Evolutionary conservation across 2,888 invertebrate genomes (phyloP).

Genomic region (Elmis aenea): DNA sequence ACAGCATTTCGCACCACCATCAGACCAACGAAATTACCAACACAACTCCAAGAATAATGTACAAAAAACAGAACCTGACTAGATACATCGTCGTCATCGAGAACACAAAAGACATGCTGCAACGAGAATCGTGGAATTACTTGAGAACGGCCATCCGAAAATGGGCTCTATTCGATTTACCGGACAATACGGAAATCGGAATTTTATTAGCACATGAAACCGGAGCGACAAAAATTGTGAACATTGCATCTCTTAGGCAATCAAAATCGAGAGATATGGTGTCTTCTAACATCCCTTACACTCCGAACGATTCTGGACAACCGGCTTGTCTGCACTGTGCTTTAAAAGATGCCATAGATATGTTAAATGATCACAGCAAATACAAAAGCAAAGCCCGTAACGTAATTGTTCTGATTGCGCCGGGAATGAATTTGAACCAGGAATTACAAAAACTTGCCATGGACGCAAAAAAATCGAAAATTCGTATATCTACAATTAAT

Average conservation of each 20-base stretch:
- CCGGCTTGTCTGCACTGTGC: conserved; percentile 50
- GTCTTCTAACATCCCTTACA: conserved; percentile 50
- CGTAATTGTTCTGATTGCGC: conserved; percentile 53
- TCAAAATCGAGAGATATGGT: conserved; percentile 42
- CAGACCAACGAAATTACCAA: conserved; percentile 42
- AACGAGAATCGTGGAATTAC: conserved; percentile 57
- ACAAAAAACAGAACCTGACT: conserved; percentile 51
- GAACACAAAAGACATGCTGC: conserved; percentile 54
- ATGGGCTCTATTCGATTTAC: conserved; percentile 54
- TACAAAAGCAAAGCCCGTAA: conserved; percentile 50
- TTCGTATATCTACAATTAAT: conserved; percentile 52
- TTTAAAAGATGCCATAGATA: conserved; percentile 44
- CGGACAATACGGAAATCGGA: conserved; percentile 50
- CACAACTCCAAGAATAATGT: conserved; percentile 48
- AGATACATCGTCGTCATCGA: conserved; percentile 56
- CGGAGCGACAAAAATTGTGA: conserved; percentile 38
- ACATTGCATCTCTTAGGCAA: conserved; percentile 40
- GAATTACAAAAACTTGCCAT: conserved; percentile 44
- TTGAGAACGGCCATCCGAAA: conserved; percentile 55
- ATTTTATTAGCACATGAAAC: conserved; percentile 48
- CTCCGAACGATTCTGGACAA: conserved; percentile 48
- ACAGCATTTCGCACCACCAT: conserved; percentile 27
- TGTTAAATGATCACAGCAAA: conserved; percentile 47
- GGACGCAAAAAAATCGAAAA: conserved; percentile 45
- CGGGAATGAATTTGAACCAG: conserved; percentile 48